Evolutionary conservation across 1,140 invertebrate genomes (phyloP).

Genomic region (Lasioglossum baleicum): DNA sequence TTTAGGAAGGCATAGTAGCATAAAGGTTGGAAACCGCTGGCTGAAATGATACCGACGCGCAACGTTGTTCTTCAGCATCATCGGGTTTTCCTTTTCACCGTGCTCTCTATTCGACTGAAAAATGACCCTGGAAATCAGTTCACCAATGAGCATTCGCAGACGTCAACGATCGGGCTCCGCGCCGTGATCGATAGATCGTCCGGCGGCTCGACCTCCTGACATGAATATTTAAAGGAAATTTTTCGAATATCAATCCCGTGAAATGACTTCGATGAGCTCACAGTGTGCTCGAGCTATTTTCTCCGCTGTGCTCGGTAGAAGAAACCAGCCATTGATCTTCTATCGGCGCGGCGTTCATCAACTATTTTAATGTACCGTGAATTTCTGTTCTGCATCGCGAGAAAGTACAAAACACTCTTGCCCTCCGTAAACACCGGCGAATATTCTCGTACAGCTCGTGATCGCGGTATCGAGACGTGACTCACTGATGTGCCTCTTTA

Average conservation of each 20-base stretch:
- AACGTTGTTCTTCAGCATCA: background rate
- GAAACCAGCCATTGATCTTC: slow-evolving; percentile 25
- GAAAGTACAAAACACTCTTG: slow-evolving; percentile 2
- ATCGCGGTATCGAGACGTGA: background rate
- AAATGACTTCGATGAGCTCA: background rate
- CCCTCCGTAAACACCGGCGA: background rate
- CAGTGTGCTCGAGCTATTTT: slow-evolving; percentile 14
- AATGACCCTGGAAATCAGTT: background rate
- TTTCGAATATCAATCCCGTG: slow-evolving; percentile 32
- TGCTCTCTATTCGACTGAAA: slow-evolving; percentile 10
- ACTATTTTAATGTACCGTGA: slow-evolving; percentile 31
- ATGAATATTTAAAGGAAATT: slow-evolving; percentile 45
- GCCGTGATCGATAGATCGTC: slow-evolving; percentile 17
- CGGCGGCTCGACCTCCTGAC: slow-evolving; percentile 14
- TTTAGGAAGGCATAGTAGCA: too few species aligned
- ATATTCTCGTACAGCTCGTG: background rate
- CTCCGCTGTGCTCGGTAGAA: background rate
- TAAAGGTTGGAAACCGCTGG: too few species aligned
- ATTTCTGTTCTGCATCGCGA: slow-evolving; percentile 3
- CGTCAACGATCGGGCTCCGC: slow-evolving; percentile 13
- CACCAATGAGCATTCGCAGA: background rate
- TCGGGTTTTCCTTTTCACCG: slow-evolving; percentile 3
- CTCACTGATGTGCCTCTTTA: background rate
- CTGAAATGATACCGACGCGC: background rate
- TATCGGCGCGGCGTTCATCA: slow-evolving; percentile 2